phyloP scores from a whole-genome alignment of 2,113 vertebrate species.

The Psilopsiagon aurifrons region DNA sequence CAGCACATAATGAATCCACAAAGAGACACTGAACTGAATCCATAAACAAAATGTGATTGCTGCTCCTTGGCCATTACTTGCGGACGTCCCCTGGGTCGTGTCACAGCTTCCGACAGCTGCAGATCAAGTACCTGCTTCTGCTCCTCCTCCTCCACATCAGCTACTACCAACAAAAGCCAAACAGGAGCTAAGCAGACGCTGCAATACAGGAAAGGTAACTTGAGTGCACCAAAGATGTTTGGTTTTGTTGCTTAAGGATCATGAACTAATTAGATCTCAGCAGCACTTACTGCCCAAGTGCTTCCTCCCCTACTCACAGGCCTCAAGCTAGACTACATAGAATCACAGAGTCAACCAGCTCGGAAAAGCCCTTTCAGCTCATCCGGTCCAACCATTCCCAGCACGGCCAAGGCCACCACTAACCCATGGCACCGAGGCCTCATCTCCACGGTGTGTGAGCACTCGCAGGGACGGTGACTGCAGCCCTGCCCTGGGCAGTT shows the following conservation, averaged over 20 bases:
- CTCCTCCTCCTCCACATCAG: neutral
- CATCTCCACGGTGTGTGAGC: neutral
- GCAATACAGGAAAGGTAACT: conserved; percentile 49
- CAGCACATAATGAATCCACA: neutral
- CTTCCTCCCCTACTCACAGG: conserved; percentile 1
- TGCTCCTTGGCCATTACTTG: neutral
- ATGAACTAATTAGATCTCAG: conserved; percentile 9
- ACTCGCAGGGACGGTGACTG: no score
- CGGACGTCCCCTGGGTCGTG: neutral
- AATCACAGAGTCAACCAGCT: neutral
- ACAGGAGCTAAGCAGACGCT: conserved; percentile 4
- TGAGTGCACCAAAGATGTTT: neutral
- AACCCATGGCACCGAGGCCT: neutral
- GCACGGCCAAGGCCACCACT: neutral
- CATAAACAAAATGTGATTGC: neutral
- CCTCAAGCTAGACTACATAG: neutral
- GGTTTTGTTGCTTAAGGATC: conserved; percentile 4
- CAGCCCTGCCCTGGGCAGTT: no score
- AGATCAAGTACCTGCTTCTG: neutral
- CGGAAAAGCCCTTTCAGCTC: neutral
- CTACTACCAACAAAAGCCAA: neutral
- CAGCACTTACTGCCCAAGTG: neutral
- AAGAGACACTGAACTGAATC: neutral
- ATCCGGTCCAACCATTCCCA: neutral
- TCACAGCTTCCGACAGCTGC: neutral